Base-by-base conservation (phyloP, 2,888 invertebrate genomes). In the Myopa testacea region DNA sequence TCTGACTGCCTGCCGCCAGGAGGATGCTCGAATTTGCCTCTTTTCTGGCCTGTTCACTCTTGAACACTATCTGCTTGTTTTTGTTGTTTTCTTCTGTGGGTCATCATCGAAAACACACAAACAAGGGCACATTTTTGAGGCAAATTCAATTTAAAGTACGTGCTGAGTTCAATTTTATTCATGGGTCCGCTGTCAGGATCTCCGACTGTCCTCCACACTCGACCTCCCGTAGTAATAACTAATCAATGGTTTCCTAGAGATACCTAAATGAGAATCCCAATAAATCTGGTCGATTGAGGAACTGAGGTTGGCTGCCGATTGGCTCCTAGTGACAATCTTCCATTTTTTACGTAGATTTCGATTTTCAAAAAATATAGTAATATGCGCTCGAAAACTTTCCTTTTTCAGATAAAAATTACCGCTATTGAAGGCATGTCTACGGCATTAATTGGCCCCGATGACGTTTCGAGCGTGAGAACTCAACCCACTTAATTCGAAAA, bases 81-180 rank as follows among this genome's bases (percentile, higher is more conserved):
- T 19, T 10, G 45, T 26, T 26, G 26, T 26, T 26, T 26, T 26
- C 26, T 26, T 26, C 26, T 26, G 26, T 1, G 26, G 26, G 26
- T 26, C 26, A 26, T 26, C 26, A 26, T 26, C 26, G 26, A 26
- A 26, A 26, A 26, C 26, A 26, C 26, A 26, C 26, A 26, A 26
- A 26, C 26, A 1, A 26, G 26, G 26, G 26, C 68, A 2, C 19
- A 68, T 7, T 68, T 26, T 8, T 19, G 68, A 12, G 19, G 14
- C 68, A 50, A 68, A 68, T 68, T 68, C 50, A 68, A 68, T 68
- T 68, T 68, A n/a, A 50, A 40, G 68, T 50, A 68, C 40, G 50
- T 50, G 68, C 45, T 45, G 19, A 68, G 50, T 68, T n/a, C 40
- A 19, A 19, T 50, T 50, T 68, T 26, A n/a, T 40, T 50, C 68